These are phyloP conservation scores for Pelagia noctiluca DNA, from an alignment of 30 jellyfish, hydroid and myxozoan genomes.

Conservation along the genomic window DNA sequence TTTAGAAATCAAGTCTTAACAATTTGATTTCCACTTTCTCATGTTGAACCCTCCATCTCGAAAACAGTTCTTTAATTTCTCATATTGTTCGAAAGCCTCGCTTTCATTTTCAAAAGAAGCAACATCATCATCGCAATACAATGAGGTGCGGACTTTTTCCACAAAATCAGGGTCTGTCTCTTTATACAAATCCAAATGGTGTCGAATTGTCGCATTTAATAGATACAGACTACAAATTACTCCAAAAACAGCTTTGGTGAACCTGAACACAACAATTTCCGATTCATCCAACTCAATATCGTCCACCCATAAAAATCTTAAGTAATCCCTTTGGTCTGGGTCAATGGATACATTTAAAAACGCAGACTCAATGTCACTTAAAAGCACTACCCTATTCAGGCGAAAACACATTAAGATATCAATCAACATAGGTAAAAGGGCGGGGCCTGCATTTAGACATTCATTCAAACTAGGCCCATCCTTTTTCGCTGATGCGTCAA, in stretches of 20 bases:
- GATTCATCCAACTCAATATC: background rate
- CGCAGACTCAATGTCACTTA: background rate
- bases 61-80: constrained; percentile 3
- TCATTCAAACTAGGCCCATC: too few species aligned
- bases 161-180: background rate
- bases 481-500: too few species aligned
- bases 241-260: background rate
- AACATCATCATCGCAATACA: background rate
- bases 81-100: background rate
- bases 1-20: background rate
- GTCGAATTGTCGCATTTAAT: too few species aligned
- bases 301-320: background rate
- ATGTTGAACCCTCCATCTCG: constrained; percentile 32
- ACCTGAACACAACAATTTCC: constrained; percentile 2
- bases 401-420: background rate
- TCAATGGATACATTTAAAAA: background rate
- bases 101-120: too few species aligned
- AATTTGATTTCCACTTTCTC: constrained; percentile 46
- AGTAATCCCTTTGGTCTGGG: background rate
- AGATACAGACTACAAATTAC: background rate
- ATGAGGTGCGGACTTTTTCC: background rate
- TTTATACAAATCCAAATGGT: too few species aligned
- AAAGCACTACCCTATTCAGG: background rate
- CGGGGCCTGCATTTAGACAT: too few species aligned
- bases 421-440: too few species aligned